Conservation (phyloP, 2,797 vertebrate species). For the Leptoclinus maculatus region DNA sequence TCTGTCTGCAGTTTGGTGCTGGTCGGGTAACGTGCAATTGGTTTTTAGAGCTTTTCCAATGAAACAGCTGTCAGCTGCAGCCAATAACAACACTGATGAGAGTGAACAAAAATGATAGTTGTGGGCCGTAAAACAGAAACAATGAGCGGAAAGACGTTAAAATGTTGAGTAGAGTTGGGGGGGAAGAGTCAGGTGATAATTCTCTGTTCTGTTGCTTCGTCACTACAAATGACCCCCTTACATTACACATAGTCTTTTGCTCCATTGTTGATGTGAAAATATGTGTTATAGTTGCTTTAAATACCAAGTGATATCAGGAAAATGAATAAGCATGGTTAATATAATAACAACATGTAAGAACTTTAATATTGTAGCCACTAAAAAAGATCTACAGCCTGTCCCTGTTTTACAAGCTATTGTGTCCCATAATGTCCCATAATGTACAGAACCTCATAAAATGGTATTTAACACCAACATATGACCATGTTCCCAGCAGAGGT, state of each 20-base stretch:
- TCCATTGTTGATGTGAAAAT: background rate
- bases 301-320: background rate
- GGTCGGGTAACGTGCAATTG: background rate
- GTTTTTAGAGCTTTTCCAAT: background rate
- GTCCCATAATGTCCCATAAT: slow-evolving; percentile 37
- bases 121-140: slow-evolving; percentile 4
- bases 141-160: background rate
- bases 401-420: slow-evolving; percentile 43
- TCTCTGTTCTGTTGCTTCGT: background rate
- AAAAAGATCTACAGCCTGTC: slow-evolving; percentile 20
- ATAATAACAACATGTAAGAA: background rate
- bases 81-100: background rate
- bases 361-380: slow-evolving; percentile 1
- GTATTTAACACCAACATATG: slow-evolving; percentile 39
- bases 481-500: slow-evolving; percentile 40
- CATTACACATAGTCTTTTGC: background rate
- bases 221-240: background rate
- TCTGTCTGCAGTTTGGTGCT: background rate
- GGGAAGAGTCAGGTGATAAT: background rate
- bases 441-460: slow-evolving; percentile 52
- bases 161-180: background rate
- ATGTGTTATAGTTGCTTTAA: background rate
- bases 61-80: background rate
- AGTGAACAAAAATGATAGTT: background rate
- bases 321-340: slow-evolving; percentile 3